These are phyloP conservation scores for Dolomedes plantarius DNA, from an alignment of 2,888 invertebrate genomes.

Conservation along the genomic window DNA sequence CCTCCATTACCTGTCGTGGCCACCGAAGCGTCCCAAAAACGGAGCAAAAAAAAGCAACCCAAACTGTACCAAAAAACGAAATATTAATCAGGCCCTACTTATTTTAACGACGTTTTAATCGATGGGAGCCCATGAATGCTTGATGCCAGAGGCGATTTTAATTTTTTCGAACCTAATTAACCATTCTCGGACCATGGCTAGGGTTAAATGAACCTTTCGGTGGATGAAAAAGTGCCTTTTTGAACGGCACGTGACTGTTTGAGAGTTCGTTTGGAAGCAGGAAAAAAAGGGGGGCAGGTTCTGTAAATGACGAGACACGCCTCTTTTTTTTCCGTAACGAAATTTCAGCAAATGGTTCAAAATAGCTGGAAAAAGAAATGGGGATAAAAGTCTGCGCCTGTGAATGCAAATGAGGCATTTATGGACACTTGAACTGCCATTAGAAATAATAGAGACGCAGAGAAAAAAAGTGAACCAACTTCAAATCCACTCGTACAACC, in stretches of 20 bases:
- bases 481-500: too few species aligned
- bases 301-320: not conserved
- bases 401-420: too few species aligned
- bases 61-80: not conserved
- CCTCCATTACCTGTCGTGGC: not conserved
- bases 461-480: too few species aligned
- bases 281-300: not conserved
- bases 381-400: too few species aligned
- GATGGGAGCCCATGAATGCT: conserved; percentile 37
- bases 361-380: not conserved
- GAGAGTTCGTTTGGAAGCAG: not conserved
- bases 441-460: too few species aligned
- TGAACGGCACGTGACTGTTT: not conserved
- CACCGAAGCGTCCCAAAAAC: not conserved
- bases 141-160: conserved; percentile 17
- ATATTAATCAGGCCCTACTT: conserved; percentile 21
- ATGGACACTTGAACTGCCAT: too few species aligned
- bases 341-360: not conserved
- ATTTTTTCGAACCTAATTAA: conserved; percentile 35
- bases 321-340: not conserved
- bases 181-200: conserved; percentile 28
- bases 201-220: conserved; percentile 48
- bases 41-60: not conserved
- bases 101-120: conserved; percentile 62
- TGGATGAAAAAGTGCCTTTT: conserved; percentile 2